A percentile compares a stretch with the other conserved stretches of the same genome.
These are phyloP conservation scores for Irena cyanogastra DNA, from an alignment of 2,113 vertebrate species.

Conservation along the genomic window DNA sequence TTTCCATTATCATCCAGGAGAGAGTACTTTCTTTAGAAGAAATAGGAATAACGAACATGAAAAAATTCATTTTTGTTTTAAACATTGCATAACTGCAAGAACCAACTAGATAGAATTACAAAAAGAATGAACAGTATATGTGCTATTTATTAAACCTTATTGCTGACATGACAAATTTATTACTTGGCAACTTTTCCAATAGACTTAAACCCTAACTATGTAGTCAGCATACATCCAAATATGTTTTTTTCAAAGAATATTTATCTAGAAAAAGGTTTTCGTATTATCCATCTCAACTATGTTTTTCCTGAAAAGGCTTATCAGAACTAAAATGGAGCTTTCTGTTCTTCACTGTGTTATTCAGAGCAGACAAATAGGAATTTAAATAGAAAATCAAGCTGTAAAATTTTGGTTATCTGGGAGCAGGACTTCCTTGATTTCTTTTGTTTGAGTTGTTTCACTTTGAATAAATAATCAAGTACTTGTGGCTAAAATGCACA, in stretches of 20 bases:
- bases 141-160: not conserved
- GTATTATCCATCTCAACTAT: not conserved
- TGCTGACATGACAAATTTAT: not conserved
- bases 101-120: not conserved
- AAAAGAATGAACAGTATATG: not conserved
- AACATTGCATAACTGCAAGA: not conserved
- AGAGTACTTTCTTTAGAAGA: not conserved
- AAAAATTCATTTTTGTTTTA: not conserved
- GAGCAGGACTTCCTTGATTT: not conserved
- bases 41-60: not conserved
- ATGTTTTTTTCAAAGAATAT: not conserved
- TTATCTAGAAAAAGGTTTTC: not conserved
- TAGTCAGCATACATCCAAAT: not conserved
- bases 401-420: not conserved
- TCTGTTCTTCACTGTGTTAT: not conserved
- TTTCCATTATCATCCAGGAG: not conserved
- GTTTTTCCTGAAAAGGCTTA: not conserved
- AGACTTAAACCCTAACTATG: not conserved
- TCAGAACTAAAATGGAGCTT: not conserved
- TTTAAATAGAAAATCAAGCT: not conserved
- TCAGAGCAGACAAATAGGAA: not conserved
- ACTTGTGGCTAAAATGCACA: not conserved
- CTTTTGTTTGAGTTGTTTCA: not conserved
- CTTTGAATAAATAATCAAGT: not conserved
- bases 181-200: not conserved